These are phyloP conservation scores for Dipus sagitta DNA, from an alignment of 2,797 vertebrate species.

Conservation along the genomic window DNA sequence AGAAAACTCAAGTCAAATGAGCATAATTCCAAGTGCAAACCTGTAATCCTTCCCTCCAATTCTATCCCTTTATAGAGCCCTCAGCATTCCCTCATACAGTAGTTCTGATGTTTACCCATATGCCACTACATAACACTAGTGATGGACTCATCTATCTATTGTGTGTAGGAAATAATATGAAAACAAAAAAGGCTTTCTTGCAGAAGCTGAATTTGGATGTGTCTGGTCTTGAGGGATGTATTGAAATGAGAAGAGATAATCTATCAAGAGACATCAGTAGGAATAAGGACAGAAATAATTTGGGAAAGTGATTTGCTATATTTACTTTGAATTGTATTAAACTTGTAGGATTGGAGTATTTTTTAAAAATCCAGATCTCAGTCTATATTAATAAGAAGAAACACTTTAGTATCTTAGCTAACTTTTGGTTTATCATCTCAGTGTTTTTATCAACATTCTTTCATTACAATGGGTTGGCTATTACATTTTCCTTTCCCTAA, in stretches of 20 bases:
- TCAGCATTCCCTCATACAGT: not conserved
- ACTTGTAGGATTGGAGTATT: not conserved
- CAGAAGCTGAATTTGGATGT: not conserved
- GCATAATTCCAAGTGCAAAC: not conserved
- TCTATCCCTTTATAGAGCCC: not conserved
- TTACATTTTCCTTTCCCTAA: not conserved
- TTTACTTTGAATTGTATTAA: slow-evolving; percentile 52
- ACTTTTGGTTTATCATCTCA: slow-evolving; percentile 17
- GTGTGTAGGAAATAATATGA: not conserved
- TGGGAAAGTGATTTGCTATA: not conserved
- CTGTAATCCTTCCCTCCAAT: not conserved
- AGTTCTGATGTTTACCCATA: not conserved
- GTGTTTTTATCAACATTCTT: not conserved
- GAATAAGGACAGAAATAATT: not conserved
- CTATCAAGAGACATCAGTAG: not conserved
- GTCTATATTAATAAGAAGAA: not conserved
- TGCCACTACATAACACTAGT: not conserved
- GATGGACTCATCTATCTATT: not conserved
- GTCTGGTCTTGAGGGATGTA: not conserved
- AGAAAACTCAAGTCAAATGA: not conserved
- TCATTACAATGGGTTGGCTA: not conserved
- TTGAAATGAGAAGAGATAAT: slow-evolving; percentile 1
- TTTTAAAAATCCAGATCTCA: not conserved
- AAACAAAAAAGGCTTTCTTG: slow-evolving; percentile 17
- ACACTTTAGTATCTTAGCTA: not conserved